These are phyloP conservation scores for Lepilemur septentrionalis DNA, from an alignment of 2,797 vertebrate genomes.

Conservation along the genomic window DNA sequence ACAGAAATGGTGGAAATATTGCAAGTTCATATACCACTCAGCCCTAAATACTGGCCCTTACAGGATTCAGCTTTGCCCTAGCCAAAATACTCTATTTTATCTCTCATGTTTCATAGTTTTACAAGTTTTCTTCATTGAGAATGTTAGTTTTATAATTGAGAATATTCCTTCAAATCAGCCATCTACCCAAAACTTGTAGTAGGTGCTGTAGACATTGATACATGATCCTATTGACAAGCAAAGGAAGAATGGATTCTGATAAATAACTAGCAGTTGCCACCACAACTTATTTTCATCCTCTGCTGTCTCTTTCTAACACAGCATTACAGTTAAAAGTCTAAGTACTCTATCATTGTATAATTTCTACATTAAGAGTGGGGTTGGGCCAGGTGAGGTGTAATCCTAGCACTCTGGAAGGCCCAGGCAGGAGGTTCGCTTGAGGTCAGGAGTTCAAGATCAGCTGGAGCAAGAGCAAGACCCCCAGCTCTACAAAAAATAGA, in stretches of 20 bases:
- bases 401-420: too few relatives aligned
- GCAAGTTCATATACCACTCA: not conserved
- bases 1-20: not conserved
- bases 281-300: not conserved
- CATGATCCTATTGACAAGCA: not conserved
- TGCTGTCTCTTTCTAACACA: not conserved
- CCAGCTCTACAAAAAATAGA: too few relatives aligned
- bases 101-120: not conserved
- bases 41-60: not conserved
- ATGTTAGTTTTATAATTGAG: slow-evolving; percentile 3
- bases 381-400: too few relatives aligned
- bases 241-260: not conserved
- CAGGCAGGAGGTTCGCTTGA: too few relatives aligned
- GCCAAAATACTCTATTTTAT: not conserved
- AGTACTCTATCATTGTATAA: not conserved
- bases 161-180: not conserved
- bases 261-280: not conserved
- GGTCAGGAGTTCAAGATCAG: too few relatives aligned
- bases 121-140: not conserved
- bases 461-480: too few relatives aligned
- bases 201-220: not conserved
- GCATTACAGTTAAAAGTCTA: not conserved
- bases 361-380: not conserved
- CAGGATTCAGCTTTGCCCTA: not conserved
- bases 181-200: not conserved